Conservation (phyloP, 2,113 vertebrate species). For the Syngnathus scovelli region DNA sequence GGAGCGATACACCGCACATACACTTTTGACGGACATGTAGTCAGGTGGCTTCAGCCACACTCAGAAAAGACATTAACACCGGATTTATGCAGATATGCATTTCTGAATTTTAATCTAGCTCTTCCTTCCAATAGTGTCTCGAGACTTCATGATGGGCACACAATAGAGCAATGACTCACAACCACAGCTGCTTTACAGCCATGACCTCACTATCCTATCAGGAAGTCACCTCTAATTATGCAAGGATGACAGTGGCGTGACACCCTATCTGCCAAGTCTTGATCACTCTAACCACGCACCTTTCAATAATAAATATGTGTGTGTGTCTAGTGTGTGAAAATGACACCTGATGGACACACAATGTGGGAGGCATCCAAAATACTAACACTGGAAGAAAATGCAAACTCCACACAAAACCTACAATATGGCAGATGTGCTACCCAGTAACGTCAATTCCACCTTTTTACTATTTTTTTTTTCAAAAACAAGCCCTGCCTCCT, state of each 20-base stretch:
- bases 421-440: not conserved
- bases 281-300: conserved; percentile 22
- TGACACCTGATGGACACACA: not conserved
- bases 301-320: conserved; percentile 59
- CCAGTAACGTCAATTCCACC: not conserved
- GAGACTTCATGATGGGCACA: not conserved
- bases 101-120: conserved; percentile 4
- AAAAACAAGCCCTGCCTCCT: not conserved
- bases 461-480: not conserved
- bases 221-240: conserved; percentile 52
- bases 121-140: not conserved
- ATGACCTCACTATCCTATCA: conserved; percentile 45
- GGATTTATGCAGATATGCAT: conserved; percentile 13
- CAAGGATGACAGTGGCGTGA: conserved; percentile 40
- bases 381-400: no score
- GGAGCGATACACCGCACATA: conserved; percentile 42
- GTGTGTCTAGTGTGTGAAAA: conserved; percentile 25
- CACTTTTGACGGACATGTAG: conserved; percentile 18
- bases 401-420: not conserved
- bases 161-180: conserved; percentile 8
- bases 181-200: conserved; percentile 18
- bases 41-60: conserved; percentile 1
- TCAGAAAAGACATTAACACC: conserved; percentile 20
- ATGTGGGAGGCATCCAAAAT: no score
- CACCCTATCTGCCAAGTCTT: conserved; percentile 42